These are phyloP conservation scores for Craseonycteris thonglongyai DNA, from an alignment of 2,113 vertebrate genomes.

Conservation along the genomic window DNA sequence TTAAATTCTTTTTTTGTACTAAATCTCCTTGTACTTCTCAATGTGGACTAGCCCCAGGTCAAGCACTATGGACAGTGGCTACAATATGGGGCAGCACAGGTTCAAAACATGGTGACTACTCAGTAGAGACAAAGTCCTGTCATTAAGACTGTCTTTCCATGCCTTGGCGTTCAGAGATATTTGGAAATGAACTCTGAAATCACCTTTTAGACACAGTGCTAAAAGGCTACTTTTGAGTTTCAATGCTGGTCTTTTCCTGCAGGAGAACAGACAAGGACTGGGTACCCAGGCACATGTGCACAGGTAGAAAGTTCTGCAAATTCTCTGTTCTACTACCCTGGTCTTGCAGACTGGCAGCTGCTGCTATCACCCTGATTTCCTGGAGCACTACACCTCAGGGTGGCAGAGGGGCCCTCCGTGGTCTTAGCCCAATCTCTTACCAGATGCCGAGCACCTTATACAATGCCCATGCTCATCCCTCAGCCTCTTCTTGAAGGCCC, in stretches of 20 bases:
- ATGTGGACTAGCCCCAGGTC: not conserved
- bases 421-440: not conserved
- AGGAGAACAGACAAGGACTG: not conserved
- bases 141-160: not conserved
- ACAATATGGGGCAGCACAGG: too few relatives aligned
- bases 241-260: not conserved
- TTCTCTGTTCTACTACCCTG: not conserved
- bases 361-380: not conserved
- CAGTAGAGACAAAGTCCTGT: not conserved
- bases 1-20: not conserved
- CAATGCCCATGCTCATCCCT: not conserved
- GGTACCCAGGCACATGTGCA: not conserved
- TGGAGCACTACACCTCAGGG: not conserved
- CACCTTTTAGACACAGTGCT: not conserved
- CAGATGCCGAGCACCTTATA: not conserved
- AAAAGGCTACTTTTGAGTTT: not conserved
- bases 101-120: not conserved
- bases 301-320: not conserved
- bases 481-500: not conserved
- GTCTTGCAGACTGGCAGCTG: not conserved
- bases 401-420: not conserved
- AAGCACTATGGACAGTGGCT: not conserved
- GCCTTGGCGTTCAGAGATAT: not conserved
- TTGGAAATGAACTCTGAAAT: not conserved
- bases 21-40: not conserved